Base-by-base conservation (phyloP, 2,888 invertebrate species). In the Disparrhopalites patrizii region DNA sequence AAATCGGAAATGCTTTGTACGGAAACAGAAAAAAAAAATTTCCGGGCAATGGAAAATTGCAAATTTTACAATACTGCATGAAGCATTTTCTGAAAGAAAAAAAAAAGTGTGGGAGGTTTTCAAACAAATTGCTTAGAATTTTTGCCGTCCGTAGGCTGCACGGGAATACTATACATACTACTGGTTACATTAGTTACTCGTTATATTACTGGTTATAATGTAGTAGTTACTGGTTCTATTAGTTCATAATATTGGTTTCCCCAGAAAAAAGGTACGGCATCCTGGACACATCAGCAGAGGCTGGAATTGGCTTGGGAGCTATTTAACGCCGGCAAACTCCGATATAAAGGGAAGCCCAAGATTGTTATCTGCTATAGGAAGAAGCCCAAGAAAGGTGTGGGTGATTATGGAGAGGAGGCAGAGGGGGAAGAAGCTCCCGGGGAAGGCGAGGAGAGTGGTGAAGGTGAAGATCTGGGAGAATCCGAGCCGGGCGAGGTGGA, bases 271-370 rank as follows among this genome's bases (percentile, higher is more conserved):
- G 69, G 71, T 20, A 69, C 61, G 51, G 54, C 52, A 20, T 55
- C 60, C 0, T 70, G 70, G 70, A 58, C 67, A 0, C 71, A 70
- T 47, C 73, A 73, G 30, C 63, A 70, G 27, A 43, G 56, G 13
- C 50, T 73, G 10, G 66, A 73, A 58, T 52, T 71, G 1, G 73
- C 73, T 15, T 69, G 67, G 67, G 67, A 73, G 18, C 60, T 73
- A 15, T 71, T 73, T 54, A 58, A 65, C 20, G 43, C 65, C 4
- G 57, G 68, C 23, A 66, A 62, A 54, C 62, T 73, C 4, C 68
- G 66, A 43, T 73, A 70, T 60, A 73, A 70, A 68, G 1, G 18
- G 1, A 36, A 55, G 23, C 3, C 15, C 15, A 62, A 51, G 33
- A 3, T 10, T 20, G 52, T 18, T 15, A 18, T 7, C 1, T 15